Evolutionary conservation across 2,888 invertebrate species (phyloP).

Genomic region (Drosophila subsilvestris): DNA sequence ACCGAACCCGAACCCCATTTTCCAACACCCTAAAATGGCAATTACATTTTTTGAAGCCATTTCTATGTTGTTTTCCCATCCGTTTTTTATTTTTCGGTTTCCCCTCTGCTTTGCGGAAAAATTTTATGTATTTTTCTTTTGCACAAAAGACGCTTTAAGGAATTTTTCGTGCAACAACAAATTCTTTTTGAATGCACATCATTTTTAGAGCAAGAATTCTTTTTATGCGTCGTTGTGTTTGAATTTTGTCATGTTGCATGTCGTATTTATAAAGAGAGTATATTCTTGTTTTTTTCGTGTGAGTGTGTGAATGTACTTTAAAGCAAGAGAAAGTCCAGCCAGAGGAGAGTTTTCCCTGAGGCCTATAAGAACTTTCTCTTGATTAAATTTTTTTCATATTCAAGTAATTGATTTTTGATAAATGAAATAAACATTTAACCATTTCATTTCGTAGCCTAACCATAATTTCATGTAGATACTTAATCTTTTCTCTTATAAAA

Average conservation of each 20-base stretch:
- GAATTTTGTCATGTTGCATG: constrained; percentile 81
- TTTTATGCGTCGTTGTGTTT: constrained; percentile 55
- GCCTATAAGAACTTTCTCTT: constrained; percentile 18
- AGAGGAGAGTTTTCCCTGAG: neutral
- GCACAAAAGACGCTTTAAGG: constrained; percentile 53
- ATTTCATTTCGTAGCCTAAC: constrained; percentile 29
- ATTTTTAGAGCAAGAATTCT: constrained; percentile 52
- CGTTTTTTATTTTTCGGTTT: constrained; percentile 43
- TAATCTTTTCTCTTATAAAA: constrained; percentile 6
- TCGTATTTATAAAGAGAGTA: constrained; percentile 19
- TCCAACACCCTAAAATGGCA: constrained; percentile 72
- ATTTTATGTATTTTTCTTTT: constrained; percentile 25
- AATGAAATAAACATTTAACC: constrained; percentile 11
- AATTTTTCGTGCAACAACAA: constrained; percentile 21
- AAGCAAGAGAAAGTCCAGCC: constrained; percentile 8
- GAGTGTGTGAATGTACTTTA: constrained; percentile 25
- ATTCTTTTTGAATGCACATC: constrained; percentile 40
- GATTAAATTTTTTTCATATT: constrained; percentile 10
- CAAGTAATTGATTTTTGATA: constrained; percentile 38
- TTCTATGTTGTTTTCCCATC: constrained; percentile 39
- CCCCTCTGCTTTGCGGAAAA: constrained; percentile 8
- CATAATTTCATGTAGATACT: constrained; percentile 58
- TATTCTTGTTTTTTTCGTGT: constrained; percentile 29
- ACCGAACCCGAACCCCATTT: constrained; percentile 37
- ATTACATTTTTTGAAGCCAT: constrained; percentile 77